A percentile compares a stretch with the other conserved stretches of the same genome.
Evolutionary conservation across 2,888 invertebrate species (phyloP).

Genomic region (Trichogramma evanescens): DNA sequence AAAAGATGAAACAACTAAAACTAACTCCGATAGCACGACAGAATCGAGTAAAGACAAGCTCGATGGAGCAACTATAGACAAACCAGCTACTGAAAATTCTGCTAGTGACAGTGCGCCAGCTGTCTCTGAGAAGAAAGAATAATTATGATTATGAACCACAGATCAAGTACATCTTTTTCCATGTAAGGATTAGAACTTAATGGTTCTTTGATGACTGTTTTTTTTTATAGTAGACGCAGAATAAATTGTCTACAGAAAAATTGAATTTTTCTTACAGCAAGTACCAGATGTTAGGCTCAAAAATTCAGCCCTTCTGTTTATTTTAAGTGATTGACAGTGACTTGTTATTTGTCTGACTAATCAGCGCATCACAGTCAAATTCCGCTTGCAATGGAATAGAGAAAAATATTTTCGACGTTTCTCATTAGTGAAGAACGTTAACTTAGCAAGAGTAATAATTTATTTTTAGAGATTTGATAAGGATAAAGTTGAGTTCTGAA

Average conservation of each 20-base stretch:
- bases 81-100: conserved; percentile 28
- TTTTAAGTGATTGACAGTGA: conserved; percentile 44
- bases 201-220: too few relatives aligned
- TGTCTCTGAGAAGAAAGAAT: conserved; percentile 19
- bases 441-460: conserved; percentile 17
- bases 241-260: too few relatives aligned
- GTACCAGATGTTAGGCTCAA: conserved; percentile 39
- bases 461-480: conserved; percentile 18
- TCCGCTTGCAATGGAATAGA: conserved; percentile 15
- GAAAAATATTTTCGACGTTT: conserved; percentile 19
- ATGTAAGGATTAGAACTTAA: conserved; percentile 17
- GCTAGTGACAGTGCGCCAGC: conserved; percentile 19
- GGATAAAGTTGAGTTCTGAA: conserved; percentile 17
- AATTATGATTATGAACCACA: conserved; percentile 6
- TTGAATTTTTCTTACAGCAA: conserved; percentile 28
- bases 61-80: conserved; percentile 5
- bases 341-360: conserved; percentile 38
- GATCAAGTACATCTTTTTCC: conserved; percentile 26
- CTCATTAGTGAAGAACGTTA: conserved; percentile 12
- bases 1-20: conserved; percentile 36
- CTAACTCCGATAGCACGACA: conserved; percentile 20
- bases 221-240: too few relatives aligned
- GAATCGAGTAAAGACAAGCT: conserved; percentile 18
- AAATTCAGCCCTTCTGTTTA: conserved; percentile 41
- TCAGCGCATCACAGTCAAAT: conserved; percentile 31